Evolutionary conservation across 2,797 vertebrate species (phyloP).

Genomic region (Tympanoctomys barrerae): DNA sequence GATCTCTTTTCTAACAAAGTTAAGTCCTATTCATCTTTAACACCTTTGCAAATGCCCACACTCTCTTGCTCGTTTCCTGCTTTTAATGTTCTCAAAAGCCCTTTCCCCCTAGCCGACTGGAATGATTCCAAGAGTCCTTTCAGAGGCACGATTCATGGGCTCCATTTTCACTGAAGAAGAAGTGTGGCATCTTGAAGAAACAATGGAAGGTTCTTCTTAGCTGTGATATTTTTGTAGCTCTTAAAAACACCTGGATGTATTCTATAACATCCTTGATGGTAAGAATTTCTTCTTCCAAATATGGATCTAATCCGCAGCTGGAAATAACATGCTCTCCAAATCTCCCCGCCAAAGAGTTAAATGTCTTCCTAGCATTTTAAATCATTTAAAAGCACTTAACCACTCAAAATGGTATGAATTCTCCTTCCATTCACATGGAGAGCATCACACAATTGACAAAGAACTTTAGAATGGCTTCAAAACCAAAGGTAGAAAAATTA

Average conservation of each 20-base stretch:
- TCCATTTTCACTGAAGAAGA: conserved; percentile 66
- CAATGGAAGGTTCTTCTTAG: conserved; percentile 79
- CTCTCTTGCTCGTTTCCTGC: conserved; percentile 75
- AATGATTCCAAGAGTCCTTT: conserved; percentile 74
- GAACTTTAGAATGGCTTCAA: conserved; percentile 61
- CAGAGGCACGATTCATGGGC: conserved; percentile 3
- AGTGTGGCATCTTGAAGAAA: conserved; percentile 67
- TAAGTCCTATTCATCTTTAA: conserved; percentile 79
- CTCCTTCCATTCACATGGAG: conserved; percentile 75
- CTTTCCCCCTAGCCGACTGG: conserved; percentile 62
- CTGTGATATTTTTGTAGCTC: conserved; percentile 54
- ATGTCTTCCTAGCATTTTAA: conserved; percentile 76
- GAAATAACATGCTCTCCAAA: conserved; percentile 80
- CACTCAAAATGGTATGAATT: conserved; percentile 53
- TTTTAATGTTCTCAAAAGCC: conserved; percentile 78
- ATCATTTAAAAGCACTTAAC: conserved; percentile 74
- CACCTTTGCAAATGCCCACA: conserved; percentile 68
- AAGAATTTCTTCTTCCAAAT: conserved; percentile 70
- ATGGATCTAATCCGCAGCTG: conserved; percentile 72
- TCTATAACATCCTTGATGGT: conserved; percentile 57
- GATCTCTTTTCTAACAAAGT: conserved; percentile 57
- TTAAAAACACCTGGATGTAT: conserved; percentile 77
- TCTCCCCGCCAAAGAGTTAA: conserved; percentile 77
- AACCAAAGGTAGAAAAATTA: conserved; percentile 31
- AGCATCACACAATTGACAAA: conserved; percentile 66